Evolutionary conservation across 2,888 invertebrate species (phyloP).

Genomic region (Hedya salicella): DNA sequence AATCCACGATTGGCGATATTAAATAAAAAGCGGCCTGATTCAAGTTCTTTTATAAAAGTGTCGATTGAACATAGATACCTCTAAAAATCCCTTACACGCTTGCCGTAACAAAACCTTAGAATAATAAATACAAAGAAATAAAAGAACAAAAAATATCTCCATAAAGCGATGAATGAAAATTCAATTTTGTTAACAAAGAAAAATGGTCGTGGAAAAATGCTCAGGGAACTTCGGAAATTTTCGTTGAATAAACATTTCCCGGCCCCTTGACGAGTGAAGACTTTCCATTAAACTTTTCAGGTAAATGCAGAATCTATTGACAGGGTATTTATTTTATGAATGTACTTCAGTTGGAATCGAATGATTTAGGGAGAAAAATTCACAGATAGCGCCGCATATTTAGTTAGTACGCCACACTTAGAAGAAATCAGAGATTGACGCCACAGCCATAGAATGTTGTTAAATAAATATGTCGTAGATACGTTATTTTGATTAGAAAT

Average conservation of each 20-base stretch:
- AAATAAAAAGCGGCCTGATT: no score
- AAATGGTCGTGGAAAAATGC: conserved; percentile 60
- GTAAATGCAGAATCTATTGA: conserved; percentile 36
- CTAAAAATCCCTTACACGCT: conserved; percentile 38
- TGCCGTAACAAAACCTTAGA: conserved; percentile 37
- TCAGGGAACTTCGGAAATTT: conserved; percentile 46
- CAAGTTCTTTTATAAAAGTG: background rate
- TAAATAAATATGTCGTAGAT: no score
- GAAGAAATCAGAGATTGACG: no score
- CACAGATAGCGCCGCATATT: no score
- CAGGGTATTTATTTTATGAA: conserved; percentile 36
- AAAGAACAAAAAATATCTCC: conserved; percentile 60
- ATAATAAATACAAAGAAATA: conserved; percentile 59
- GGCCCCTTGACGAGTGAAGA: conserved; percentile 44
- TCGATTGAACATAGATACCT: conserved; percentile 17
- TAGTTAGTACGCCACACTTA: no score
- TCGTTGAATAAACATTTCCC: conserved; percentile 59
- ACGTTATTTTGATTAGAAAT: no score
- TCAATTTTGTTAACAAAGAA: conserved; percentile 76
- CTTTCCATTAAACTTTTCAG: conserved; percentile 42
- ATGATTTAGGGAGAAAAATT: background rate
- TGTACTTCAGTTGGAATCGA: conserved; percentile 2
- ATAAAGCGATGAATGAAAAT: conserved; percentile 72
- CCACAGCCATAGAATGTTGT: no score
- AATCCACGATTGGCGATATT: no score